A percentile compares a stretch with the other conserved stretches of the same genome.
phyloP scores from a whole-genome alignment of 2,797 vertebrate genomes.

The Gallirallus australis region DNA sequence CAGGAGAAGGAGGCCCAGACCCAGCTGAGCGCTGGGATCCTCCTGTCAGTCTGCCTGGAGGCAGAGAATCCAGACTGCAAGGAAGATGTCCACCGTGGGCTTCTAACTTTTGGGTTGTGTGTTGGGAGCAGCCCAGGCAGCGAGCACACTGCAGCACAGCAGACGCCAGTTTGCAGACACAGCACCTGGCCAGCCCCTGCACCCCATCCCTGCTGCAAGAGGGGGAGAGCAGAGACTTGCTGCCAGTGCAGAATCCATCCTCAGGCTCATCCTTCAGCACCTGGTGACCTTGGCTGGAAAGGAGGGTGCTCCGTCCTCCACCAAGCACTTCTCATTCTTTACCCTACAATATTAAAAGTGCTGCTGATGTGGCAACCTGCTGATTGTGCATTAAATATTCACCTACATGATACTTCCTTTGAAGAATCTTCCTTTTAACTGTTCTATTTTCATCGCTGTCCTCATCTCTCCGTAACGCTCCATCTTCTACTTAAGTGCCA shows the following conservation, averaged over 20 bases:
- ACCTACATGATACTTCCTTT: constrained; percentile 36
- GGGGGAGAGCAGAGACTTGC: neutral
- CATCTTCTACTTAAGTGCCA: constrained; percentile 60
- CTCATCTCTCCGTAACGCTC: constrained; percentile 43
- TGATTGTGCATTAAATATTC: constrained; percentile 53
- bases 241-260: neutral
- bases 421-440: constrained; percentile 64
- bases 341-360: neutral
- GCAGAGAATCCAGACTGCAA: neutral
- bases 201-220: neutral
- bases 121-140: neutral
- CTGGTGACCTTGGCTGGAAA: neutral
- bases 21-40: neutral
- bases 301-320: neutral
- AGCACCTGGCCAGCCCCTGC: fast-evolving
- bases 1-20: neutral
- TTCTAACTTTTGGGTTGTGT: neutral
- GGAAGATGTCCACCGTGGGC: neutral
- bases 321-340: neutral
- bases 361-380: neutral
- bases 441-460: constrained; percentile 64
- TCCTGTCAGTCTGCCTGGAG: neutral
- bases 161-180: neutral
- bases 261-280: neutral
- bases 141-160: fast-evolving